Evolutionary conservation across 1,140 invertebrate genomes (phyloP).

Genomic region (Eubasilissa regina): DNA sequence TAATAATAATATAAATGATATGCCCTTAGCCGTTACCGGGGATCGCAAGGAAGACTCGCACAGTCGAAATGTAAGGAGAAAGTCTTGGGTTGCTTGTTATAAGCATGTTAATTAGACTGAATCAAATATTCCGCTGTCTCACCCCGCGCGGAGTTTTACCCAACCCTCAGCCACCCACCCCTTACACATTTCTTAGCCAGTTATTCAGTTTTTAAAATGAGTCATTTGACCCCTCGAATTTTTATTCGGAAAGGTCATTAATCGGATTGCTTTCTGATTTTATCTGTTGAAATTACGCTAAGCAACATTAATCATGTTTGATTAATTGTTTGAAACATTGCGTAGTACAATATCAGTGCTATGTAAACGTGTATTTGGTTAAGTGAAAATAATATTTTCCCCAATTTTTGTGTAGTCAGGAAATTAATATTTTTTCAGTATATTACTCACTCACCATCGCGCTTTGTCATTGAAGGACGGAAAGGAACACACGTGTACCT

Average conservation of each 20-base stretch:
- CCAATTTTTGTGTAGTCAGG: too few species aligned
- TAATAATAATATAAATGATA: too few species aligned
- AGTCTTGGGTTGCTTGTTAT: slow-evolving; percentile 61
- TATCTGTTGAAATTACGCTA: slow-evolving; percentile 34
- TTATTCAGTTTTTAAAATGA: slow-evolving; percentile 42
- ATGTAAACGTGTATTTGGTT: background rate
- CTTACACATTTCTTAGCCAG: slow-evolving; percentile 43
- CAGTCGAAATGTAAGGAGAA: slow-evolving; percentile 59
- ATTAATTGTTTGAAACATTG: slow-evolving; percentile 34
- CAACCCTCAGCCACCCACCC: slow-evolving; percentile 24
- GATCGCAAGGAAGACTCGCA: slow-evolving; percentile 19
- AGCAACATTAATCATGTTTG: slow-evolving; percentile 34
- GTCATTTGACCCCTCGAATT: slow-evolving; percentile 45
- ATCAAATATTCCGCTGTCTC: slow-evolving; percentile 58
- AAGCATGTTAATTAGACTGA: slow-evolving; percentile 61
- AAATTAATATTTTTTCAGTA: too few species aligned
- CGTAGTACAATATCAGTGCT: background rate
- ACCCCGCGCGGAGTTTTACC: slow-evolving; percentile 16
- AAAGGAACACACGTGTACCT: too few species aligned
- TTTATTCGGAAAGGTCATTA: slow-evolving; percentile 44
- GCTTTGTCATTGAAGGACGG: too few species aligned
- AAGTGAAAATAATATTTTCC: background rate
- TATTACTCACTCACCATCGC: too few species aligned
- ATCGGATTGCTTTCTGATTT: slow-evolving; percentile 42
- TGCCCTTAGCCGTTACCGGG: background rate